phyloP scores from a whole-genome alignment of 2,113 vertebrate genomes.

The Megaceryle maxima region DNA sequence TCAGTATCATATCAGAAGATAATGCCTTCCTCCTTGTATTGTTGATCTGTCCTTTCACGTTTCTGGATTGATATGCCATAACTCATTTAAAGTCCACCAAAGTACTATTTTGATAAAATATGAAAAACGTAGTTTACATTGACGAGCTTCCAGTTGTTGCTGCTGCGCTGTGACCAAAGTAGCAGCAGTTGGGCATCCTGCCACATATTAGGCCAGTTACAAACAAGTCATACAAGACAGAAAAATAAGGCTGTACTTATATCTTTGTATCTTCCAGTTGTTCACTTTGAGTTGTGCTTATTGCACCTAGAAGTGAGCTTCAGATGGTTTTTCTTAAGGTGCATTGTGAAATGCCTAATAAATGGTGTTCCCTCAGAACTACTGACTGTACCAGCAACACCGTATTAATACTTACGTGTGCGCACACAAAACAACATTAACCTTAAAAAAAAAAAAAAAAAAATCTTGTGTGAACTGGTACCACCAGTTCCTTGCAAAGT shows the following conservation, averaged over 20 bases:
- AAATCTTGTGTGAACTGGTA: not conserved
- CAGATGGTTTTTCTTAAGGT: not conserved
- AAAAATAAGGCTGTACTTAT: too few species aligned
- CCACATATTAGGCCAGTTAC: not conserved
- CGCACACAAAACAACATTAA: not conserved
- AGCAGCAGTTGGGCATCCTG: not conserved
- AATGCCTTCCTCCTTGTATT: not conserved
- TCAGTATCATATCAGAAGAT: not conserved
- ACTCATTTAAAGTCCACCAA: not conserved
- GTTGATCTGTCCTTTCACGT: not conserved
- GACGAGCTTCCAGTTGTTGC: not conserved
- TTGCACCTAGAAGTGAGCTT: not conserved
- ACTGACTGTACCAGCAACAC: not conserved
- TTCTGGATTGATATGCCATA: not conserved
- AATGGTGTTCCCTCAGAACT: not conserved
- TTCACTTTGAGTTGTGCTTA: not conserved
- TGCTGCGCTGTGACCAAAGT: not conserved
- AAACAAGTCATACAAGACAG: not conserved
- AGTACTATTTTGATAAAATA: not conserved
- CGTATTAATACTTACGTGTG: rapidly evolving
- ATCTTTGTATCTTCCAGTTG: not conserved
- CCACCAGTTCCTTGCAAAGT: not conserved
- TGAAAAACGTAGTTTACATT: not conserved
- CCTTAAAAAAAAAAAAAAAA: not conserved
- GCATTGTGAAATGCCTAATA: not conserved